A percentile compares a stretch with the other conserved stretches of the same genome.
Conservation (phyloP, 2,888 invertebrate genomes). For the Acanthoscelides obtectus region DNA sequence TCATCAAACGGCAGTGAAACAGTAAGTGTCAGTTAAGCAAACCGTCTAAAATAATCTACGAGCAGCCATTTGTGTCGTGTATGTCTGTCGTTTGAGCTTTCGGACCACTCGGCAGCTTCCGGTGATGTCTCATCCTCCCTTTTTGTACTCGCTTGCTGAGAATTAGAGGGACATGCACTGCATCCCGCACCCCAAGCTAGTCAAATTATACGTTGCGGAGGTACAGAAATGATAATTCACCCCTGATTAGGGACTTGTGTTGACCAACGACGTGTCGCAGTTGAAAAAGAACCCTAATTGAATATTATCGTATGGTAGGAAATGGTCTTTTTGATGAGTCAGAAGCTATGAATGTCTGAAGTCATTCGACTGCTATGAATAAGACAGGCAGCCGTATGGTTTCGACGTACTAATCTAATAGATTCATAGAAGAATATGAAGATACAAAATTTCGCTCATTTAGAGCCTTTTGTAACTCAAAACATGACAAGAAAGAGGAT, state of each 20-base stretch:
- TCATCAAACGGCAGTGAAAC: too few relatives aligned
- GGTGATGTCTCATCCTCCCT: neutral
- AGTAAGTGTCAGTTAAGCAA: too few relatives aligned
- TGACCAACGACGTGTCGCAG: neutral
- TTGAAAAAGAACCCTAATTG: neutral
- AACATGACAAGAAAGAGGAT: too few relatives aligned
- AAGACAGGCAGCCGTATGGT: too few relatives aligned
- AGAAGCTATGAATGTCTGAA: too few relatives aligned
- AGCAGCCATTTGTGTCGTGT: too few relatives aligned
- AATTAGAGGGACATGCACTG: neutral
- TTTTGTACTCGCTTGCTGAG: neutral
- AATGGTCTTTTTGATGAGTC: neutral
- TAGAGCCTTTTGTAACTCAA: too few relatives aligned
- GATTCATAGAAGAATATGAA: too few relatives aligned
- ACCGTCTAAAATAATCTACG: neutral
- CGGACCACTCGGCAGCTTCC: neutral
- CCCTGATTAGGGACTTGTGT: neutral
- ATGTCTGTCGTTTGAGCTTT: neutral
- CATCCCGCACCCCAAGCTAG: neutral
- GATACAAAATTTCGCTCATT: too few relatives aligned
- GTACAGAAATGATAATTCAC: neutral
- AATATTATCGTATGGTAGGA: neutral
- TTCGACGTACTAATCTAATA: too few relatives aligned
- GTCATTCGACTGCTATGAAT: too few relatives aligned
- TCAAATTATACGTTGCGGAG: neutral